Evolutionary conservation across 2,113 vertebrate species (phyloP).

Genomic region (Laticauda laticaudata): DNA sequence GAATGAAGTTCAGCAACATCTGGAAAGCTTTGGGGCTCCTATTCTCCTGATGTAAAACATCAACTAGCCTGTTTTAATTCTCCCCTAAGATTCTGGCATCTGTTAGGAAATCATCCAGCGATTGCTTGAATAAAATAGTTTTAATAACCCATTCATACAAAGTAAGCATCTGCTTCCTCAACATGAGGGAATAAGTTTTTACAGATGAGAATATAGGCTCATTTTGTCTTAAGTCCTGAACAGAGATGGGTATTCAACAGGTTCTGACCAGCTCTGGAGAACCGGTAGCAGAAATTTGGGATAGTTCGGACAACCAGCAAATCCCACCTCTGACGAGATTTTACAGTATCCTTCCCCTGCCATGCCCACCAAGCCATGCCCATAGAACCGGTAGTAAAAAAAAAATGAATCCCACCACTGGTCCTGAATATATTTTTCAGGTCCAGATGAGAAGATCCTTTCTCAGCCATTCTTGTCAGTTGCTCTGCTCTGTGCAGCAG

Average conservation of each 20-base stretch:
- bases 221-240: background rate
- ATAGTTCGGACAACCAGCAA: no score
- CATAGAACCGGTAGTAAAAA: no score
- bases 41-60: background rate
- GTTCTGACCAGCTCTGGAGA: no score
- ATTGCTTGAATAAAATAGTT: background rate
- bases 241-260: no score
- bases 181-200: background rate
- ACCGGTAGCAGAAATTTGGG: no score
- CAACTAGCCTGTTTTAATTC: background rate
- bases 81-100: background rate
- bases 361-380: no score
- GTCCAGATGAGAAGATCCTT: background rate
- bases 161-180: background rate
- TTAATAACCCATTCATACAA: background rate
- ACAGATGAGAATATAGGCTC: background rate
- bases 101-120: background rate
- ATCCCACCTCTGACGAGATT: no score
- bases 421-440: background rate
- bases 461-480: background rate
- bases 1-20: background rate
- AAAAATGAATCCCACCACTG: no score
- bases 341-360: no score
- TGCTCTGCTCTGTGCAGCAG: background rate
- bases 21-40: background rate